These are phyloP conservation scores for Rhabdomys dilectus DNA, from an alignment of 2,113 vertebrate species.

Conservation along the genomic window DNA sequence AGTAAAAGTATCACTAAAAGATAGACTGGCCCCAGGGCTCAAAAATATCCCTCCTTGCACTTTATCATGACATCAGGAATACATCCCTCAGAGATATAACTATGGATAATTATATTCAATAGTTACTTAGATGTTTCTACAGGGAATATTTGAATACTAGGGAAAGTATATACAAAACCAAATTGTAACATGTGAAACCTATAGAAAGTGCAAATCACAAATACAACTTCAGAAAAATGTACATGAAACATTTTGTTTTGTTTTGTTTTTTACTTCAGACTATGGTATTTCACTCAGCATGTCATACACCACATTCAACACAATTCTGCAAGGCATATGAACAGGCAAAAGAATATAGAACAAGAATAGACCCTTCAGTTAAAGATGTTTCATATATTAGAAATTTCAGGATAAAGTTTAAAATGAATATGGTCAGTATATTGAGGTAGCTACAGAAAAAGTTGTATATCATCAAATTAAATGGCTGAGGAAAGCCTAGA, in stretches of 20 bases:
- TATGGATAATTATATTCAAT: background rate
- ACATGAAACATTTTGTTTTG: background rate
- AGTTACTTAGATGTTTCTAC: background rate
- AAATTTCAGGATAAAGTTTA: background rate
- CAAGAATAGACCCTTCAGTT: background rate
- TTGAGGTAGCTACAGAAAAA: background rate
- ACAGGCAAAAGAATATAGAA: background rate
- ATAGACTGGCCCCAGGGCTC: too few species aligned
- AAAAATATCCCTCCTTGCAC: fast-evolving
- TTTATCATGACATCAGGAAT: background rate
- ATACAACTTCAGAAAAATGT: background rate
- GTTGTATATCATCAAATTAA: background rate
- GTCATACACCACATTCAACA: background rate
- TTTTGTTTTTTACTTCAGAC: too few species aligned
- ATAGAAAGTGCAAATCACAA: background rate
- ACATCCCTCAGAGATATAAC: background rate
- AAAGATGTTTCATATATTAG: background rate
- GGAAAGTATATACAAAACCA: background rate
- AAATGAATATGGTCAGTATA: background rate
- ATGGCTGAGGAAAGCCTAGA: fast-evolving
- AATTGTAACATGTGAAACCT: background rate
- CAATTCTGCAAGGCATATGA: background rate
- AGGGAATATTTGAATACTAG: background rate
- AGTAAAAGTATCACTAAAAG: background rate
- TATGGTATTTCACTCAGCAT: too few species aligned